Evolutionary conservation across 2,113 vertebrate genomes (phyloP).

Genomic region (Sitta europaea): DNA sequence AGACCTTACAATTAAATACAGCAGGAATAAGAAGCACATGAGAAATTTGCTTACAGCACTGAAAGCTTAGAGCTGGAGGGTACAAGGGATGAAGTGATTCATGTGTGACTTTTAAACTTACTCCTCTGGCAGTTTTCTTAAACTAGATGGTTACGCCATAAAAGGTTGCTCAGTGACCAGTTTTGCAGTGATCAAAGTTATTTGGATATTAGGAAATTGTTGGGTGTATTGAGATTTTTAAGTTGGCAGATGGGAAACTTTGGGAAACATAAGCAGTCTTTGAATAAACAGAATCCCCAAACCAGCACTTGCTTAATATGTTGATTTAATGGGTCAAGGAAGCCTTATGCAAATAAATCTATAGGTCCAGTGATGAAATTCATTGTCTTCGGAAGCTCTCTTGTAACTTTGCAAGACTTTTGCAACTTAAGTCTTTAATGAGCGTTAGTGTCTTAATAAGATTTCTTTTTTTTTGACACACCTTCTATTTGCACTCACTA

Average conservation of each 20-base stretch:
- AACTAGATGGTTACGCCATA: neutral
- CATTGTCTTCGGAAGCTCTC: neutral
- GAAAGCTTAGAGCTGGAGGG: neutral
- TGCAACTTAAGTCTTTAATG: constrained; percentile 46
- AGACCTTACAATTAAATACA: neutral
- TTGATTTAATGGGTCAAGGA: neutral
- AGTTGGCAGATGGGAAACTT: neutral
- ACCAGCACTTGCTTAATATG: neutral
- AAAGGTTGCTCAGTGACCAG: neutral
- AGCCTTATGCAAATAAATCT: neutral
- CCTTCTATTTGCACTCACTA: constrained; percentile 20
- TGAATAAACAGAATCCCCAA: neutral
- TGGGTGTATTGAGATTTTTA: neutral
- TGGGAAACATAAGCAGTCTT: neutral
- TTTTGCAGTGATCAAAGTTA: neutral
- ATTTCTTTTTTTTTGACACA: constrained; percentile 29
- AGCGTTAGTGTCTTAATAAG: constrained; percentile 26
- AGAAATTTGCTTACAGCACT: neutral
- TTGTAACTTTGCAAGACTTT: neutral
- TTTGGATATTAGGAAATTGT: neutral
- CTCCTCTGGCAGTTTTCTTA: neutral
- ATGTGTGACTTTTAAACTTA: neutral
- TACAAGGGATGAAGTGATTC: neutral
- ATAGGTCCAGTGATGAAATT: neutral
- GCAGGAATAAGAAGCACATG: neutral